Conservation (phyloP, 2,113 vertebrate species). For the Platysteira castanea region DNA sequence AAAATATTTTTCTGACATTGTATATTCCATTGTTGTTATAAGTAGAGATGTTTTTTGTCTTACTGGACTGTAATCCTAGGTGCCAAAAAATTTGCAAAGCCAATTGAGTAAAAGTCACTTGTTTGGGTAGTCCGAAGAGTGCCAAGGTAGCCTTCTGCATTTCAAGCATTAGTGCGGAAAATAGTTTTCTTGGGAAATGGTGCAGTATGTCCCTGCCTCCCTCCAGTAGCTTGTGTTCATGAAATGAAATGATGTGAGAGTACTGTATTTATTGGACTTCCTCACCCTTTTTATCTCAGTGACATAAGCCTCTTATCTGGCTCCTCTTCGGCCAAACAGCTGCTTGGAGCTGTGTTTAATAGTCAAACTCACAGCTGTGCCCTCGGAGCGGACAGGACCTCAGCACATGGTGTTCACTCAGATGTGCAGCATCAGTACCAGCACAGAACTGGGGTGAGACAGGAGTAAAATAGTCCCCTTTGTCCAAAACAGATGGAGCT, state of each 20-base stretch:
- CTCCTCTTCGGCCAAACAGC: not conserved
- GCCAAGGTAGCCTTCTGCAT: not conserved
- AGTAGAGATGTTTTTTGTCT: not conserved
- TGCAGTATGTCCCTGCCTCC: not conserved
- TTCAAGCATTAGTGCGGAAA: not conserved
- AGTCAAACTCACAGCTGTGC: not conserved
- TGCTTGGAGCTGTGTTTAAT: not conserved
- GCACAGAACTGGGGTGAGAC: not conserved
- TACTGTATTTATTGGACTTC: not conserved
- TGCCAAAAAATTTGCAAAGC: not conserved
- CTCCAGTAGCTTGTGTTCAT: not conserved
- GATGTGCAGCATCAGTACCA: not conserved
- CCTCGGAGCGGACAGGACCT: not conserved
- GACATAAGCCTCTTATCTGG: not conserved
- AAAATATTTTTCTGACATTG: not conserved
- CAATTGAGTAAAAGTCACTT: not conserved
- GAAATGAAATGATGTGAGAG: not conserved
- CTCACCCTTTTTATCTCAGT: not conserved
- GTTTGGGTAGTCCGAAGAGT: not conserved
- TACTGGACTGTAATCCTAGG: not conserved
- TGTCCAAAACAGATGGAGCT: not conserved
- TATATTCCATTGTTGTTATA: not conserved
- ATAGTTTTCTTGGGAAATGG: not conserved
- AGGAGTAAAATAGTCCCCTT: not conserved
- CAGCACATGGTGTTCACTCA: fast-evolving